These are phyloP conservation scores for Pardalotus punctatus DNA, from an alignment of 2,113 vertebrate species.

Conservation along the genomic window DNA sequence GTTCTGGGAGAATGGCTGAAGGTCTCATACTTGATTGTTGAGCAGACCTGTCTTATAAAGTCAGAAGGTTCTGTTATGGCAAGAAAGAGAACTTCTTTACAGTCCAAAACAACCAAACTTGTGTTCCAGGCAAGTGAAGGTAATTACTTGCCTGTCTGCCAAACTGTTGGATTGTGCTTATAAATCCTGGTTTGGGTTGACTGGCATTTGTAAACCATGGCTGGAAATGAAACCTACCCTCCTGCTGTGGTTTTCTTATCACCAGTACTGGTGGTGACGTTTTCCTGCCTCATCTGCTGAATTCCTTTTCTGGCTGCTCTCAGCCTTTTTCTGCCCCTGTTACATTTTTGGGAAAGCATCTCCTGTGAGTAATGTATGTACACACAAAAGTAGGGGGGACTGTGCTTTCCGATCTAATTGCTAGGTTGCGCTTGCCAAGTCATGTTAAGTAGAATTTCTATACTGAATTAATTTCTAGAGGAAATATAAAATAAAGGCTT, in stretches of 20 bases:
- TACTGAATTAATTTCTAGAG: not conserved
- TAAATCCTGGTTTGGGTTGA: not conserved
- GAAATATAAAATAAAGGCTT: not conserved
- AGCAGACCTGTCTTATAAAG: not conserved
- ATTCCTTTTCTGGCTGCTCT: not conserved
- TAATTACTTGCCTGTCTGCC: conserved; percentile 5
- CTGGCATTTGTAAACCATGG: not conserved
- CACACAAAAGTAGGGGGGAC: not conserved
- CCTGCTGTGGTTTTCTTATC: not conserved
- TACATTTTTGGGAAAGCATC: not conserved
- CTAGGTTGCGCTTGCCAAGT: not conserved
- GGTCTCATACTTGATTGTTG: not conserved
- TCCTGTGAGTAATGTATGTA: not conserved
- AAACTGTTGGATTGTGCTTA: not conserved
- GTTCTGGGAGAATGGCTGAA: not conserved
- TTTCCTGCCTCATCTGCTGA: not conserved
- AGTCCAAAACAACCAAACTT: not conserved
- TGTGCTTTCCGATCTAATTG: not conserved
- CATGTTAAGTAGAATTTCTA: not conserved
- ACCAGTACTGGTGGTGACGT: not conserved
- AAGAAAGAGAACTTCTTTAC: not conserved
- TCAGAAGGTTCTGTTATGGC: not conserved
- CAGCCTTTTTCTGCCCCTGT: not conserved
- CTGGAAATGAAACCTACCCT: not conserved
- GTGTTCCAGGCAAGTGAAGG: not conserved